Base-by-base conservation (phyloP, 2,888 invertebrate species). In the Matsumyia berberina region DNA sequence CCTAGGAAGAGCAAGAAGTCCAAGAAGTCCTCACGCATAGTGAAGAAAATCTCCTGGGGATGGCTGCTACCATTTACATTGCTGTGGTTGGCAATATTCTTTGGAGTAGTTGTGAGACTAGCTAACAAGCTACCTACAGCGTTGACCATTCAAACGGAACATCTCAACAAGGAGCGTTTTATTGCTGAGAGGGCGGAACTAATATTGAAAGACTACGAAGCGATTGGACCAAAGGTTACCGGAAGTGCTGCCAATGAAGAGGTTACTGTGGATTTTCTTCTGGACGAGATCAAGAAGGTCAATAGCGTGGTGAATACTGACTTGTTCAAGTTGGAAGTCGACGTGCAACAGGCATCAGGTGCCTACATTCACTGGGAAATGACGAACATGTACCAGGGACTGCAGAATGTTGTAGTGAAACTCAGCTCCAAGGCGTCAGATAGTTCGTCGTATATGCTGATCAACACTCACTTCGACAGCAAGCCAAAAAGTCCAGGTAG, bases 401-500 rank as follows among this genome's bases (percentile, higher is more conserved):
- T 91, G 0, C 91, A 90, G 86, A 91, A 91, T 86, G 87, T 91
- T 69, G 88, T 90, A 0, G 91, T 89, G 0, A 91, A 89, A 86
- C 78, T 91, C 0, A 88, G 87, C 31, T 66, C 88, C 2, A 88
- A 85, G n/a, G 73, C 80, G 11, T 87, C 88, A 1, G 69, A 76
- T 2, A 90, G 90, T 53, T 77, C 88, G 15, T 87, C 88, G 44
- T 89, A 88, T 73, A 67, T 91, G 5, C 92, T 98, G 51, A 92
- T 99, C 76, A 99, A 98, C 92, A 97, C 98, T 87, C 99, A 99
- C 90, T 98, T 96, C 91, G 98, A 99, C 91, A 95, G 96, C 51
- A 96, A 97, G 80, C 95, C 96, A 12, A 95, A 94, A 87, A 97
- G 97, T 90, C 95, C 96, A 89, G 98, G 94, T 87, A 66, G 67